Evolutionary conservation across 2,888 invertebrate species (phyloP).

Genomic region (Sesamia inferens): DNA sequence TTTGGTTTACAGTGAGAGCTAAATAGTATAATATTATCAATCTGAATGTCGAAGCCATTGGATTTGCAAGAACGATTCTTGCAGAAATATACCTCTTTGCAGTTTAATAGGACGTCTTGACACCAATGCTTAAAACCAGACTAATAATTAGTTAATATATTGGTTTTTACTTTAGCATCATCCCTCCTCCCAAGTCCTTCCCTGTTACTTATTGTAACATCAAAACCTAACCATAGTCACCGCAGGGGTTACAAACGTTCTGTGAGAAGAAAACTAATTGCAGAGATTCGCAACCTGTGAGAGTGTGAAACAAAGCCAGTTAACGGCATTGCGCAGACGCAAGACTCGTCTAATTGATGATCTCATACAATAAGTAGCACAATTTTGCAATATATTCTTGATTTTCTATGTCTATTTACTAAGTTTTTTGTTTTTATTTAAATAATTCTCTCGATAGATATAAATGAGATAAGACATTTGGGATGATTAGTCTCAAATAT

Average conservation of each 20-base stretch:
- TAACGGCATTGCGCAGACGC: slow-evolving; percentile 62
- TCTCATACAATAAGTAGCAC: slow-evolving; percentile 73
- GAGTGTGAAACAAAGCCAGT: slow-evolving; percentile 77
- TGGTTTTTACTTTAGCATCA: neutral
- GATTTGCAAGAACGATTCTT: slow-evolving; percentile 23
- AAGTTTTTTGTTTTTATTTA: slow-evolving; percentile 10
- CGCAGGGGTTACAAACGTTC: slow-evolving; percentile 65
- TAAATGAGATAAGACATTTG: neutral
- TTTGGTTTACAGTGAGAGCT: slow-evolving; percentile 6
- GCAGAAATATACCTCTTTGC: neutral
- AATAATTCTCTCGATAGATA: slow-evolving; percentile 19
- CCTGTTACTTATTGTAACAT: slow-evolving; percentile 47
- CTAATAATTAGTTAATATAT: neutral
- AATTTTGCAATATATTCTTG: slow-evolving; percentile 65
- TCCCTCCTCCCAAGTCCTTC: slow-evolving; percentile 20
- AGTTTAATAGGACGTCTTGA: neutral
- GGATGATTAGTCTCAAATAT: neutral
- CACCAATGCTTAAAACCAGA: neutral
- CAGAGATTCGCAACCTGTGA: slow-evolving; percentile 78
- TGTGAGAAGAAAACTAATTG: slow-evolving; percentile 73
- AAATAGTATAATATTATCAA: slow-evolving; percentile 15
- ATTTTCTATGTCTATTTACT: slow-evolving; percentile 34
- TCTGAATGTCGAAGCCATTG: slow-evolving; percentile 19
- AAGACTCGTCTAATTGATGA: slow-evolving; percentile 78
- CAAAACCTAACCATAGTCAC: slow-evolving; percentile 39